These are phyloP conservation scores for Seira ritae DNA, from an alignment of 2,888 invertebrate species.

Conservation along the genomic window DNA sequence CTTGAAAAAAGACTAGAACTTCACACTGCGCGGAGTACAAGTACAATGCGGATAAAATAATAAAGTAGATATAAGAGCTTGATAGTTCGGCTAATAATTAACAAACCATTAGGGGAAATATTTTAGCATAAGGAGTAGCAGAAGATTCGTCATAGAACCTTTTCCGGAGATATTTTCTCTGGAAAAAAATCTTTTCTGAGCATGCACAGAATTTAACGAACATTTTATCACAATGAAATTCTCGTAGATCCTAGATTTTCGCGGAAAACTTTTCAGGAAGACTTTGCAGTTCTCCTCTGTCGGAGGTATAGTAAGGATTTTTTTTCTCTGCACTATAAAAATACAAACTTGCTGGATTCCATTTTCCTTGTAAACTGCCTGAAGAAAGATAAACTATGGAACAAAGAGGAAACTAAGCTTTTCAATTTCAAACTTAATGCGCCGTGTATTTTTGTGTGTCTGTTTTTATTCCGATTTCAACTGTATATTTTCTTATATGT, in stretches of 20 bases:
- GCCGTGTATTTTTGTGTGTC: too few relatives aligned
- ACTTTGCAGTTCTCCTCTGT: background rate
- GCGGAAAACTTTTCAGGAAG: background rate
- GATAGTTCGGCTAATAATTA: background rate
- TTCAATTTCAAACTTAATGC: background rate
- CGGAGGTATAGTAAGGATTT: background rate
- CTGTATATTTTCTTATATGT: too few relatives aligned
- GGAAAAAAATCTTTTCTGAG: background rate
- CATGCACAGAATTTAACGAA: background rate
- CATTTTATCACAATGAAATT: background rate
- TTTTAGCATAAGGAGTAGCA: background rate
- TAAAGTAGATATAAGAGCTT: background rate
- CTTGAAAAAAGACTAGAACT: background rate
- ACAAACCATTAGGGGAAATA: background rate
- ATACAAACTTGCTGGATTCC: conserved; percentile 8
- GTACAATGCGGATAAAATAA: background rate
- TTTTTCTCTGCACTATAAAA: background rate
- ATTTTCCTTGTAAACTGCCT: conserved; percentile 44
- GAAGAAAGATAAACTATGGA: conserved; percentile 44
- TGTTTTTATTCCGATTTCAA: too few relatives aligned
- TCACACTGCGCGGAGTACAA: background rate
- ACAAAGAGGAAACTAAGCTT: conserved; percentile 10
- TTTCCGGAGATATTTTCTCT: too few relatives aligned
- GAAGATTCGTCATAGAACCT: background rate
- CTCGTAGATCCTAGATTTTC: background rate